These are phyloP conservation scores for Diloba caeruleocephala DNA, from an alignment of 2,888 invertebrate species.

Conservation along the genomic window DNA sequence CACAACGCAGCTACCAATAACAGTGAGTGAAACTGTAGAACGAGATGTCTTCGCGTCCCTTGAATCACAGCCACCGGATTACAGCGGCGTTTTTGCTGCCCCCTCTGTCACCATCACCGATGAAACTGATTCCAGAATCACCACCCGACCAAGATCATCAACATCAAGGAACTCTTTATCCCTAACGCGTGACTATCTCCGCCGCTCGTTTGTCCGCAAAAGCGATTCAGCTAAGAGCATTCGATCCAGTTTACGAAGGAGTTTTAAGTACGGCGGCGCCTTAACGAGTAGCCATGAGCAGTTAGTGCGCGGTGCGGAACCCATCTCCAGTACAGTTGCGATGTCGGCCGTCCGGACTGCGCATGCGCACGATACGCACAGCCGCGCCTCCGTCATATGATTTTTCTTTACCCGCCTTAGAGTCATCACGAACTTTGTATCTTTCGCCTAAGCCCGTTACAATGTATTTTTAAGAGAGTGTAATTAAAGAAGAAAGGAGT, in stretches of 20 bases:
- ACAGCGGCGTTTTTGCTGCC: conserved; percentile 65
- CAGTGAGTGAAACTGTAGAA: conserved; percentile 81
- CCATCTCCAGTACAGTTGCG: conserved; percentile 86
- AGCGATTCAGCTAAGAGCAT: conserved; percentile 83
- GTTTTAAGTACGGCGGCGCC: conserved; percentile 80
- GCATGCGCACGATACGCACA: conserved; percentile 64
- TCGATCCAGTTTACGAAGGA: conserved; percentile 78
- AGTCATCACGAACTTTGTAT: conserved; percentile 26
- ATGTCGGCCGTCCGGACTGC: conserved; percentile 82
- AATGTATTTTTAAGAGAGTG: conserved; percentile 39
- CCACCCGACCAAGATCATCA: conserved; percentile 64
- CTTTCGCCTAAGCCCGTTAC: conserved; percentile 37
- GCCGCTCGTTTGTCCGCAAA: conserved; percentile 80
- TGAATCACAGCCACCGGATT: conserved; percentile 65
- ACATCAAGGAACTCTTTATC: conserved; percentile 74
- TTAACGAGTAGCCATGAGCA: conserved; percentile 88
- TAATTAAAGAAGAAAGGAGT: conserved; percentile 4
- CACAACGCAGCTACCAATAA: conserved; percentile 77
- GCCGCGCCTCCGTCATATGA: conserved; percentile 80
- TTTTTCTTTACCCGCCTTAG: conserved; percentile 32
- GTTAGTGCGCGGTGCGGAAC: conserved; percentile 89
- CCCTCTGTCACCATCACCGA: conserved; percentile 74
- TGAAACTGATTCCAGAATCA: conserved; percentile 66
- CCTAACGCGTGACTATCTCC: conserved; percentile 75
- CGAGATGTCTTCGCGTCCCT: conserved; percentile 55